Evolutionary conservation across 2,888 invertebrate genomes (phyloP), one percentile per base, ranked within the genome.

Genomic region (Lathronympha strigana): DNA sequence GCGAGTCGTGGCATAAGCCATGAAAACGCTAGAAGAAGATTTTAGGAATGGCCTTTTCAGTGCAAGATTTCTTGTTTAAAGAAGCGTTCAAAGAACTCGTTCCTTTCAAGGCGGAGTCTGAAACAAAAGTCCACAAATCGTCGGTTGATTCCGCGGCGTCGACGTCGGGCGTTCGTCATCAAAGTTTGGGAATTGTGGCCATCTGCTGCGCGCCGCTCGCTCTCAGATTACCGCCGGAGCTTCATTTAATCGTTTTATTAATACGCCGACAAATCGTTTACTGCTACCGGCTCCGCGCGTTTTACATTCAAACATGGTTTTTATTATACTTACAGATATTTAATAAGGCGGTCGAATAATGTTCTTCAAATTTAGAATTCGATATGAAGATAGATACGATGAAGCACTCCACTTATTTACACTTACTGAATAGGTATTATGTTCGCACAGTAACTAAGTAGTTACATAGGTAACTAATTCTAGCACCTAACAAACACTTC

Each of bases 221-320:
- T 88, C 87, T 73, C 90, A 86, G 91, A 92, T 92, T 91, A 91
- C 90, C 87, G 82, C 80, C 79, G 84, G 86, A 88, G 90, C 86
- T 90, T 89, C 86, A 84, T 90, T 91, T 90, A 92, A 92, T 92
- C 91, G 91, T 91, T 91, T 90, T 90, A 91, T 90, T 91, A 90
- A 91, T 90, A 90, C 90, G 87, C 88, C 89, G 87, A 83, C 88
- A 89, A 90, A 91, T 90, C 89, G 88, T 86, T 90, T 90, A 87
- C 83, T 84, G 85, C 81, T 80, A 81, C 82, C 83, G 79, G 80
- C 78, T 81, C 83, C 76, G 77, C 78, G 75, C 80, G 75, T 76
- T 79, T 76, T 72, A 74, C 74, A 69, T 68, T 69, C 61, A 63
- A 67, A 63, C 47, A 64, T 53, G 53, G 61, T 66, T 66, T 64